These are phyloP conservation scores for Xyrauchen texanus DNA, from an alignment of 2,113 vertebrate species.

Conservation along the genomic window DNA sequence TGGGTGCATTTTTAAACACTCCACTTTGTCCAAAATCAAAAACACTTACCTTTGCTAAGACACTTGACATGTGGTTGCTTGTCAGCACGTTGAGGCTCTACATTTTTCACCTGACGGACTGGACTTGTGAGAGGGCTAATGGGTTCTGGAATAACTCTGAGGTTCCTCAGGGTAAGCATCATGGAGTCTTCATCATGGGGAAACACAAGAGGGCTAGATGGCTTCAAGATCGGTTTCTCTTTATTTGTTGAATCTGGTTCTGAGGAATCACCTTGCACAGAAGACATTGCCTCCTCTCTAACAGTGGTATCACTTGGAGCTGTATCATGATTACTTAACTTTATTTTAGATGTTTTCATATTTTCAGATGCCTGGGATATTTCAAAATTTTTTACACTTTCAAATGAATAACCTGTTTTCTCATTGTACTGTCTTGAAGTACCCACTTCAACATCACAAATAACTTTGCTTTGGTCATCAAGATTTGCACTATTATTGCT, in stretches of 20 bases:
- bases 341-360: not conserved
- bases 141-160: conserved; percentile 85
- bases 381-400: not conserved
- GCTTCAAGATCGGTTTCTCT: conserved; percentile 34
- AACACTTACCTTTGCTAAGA: conserved; percentile 81
- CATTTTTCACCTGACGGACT: conserved; percentile 76
- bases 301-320: conserved; percentile 63
- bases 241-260: conserved; percentile 60
- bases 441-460: conserved; percentile 46
- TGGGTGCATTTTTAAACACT: too few species aligned
- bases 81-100: conserved; percentile 69
- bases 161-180: conserved; percentile 83
- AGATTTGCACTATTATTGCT: conserved; percentile 65
- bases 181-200: conserved; percentile 90
- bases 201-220: conserved; percentile 57
- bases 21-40: not conserved
- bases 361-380: not conserved
- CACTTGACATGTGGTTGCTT: conserved; percentile 78
- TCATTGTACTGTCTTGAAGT: conserved; percentile 7
- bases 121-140: conserved; percentile 95
- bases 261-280: conserved; percentile 51
- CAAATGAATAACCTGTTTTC: not conserved
- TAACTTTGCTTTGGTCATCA: conserved; percentile 55
- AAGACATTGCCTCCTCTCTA: conserved; percentile 17
- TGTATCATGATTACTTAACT: conserved; percentile 35